A percentile compares a stretch with the other conserved stretches of the same genome.
These are phyloP conservation scores for Pseudococcus longispinus DNA, from an alignment of 2,888 invertebrate genomes.

Conservation along the genomic window DNA sequence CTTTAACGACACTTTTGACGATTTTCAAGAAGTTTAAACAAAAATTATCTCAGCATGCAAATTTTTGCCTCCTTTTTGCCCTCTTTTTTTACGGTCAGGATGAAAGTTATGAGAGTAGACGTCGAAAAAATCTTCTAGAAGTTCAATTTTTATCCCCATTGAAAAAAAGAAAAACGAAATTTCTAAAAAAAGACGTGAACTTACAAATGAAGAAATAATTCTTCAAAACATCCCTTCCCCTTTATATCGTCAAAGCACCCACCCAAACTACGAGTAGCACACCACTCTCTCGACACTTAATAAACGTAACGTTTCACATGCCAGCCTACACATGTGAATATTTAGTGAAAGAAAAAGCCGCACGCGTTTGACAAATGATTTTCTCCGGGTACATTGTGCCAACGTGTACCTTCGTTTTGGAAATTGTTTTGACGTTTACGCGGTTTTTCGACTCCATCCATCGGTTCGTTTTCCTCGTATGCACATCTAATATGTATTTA, in stretches of 20 bases:
- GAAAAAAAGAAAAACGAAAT: no score
- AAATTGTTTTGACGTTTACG: slow-evolving; percentile 44
- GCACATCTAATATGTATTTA: neutral
- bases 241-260: neutral
- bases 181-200: no score
- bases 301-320: neutral
- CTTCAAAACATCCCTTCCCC: no score
- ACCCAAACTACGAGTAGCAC: neutral
- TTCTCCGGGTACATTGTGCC: neutral
- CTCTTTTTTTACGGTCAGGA: no score
- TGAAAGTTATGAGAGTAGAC: no score
- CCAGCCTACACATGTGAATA: neutral
- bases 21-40: no score
- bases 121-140: no score
- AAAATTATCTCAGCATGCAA: no score
- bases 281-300: neutral
- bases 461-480: neutral
- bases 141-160: no score
- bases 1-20: no score
- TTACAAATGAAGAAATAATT: no score
- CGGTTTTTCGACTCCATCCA: neutral
- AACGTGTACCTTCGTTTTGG: neutral
- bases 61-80: no score
- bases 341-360: slow-evolving; percentile 2
- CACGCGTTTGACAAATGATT: slow-evolving; percentile 35